A percentile compares a stretch with the other conserved stretches of the same genome.
phyloP scores from a whole-genome alignment of 2,113 vertebrate genomes.

The Chaetodon trifascialis region DNA sequence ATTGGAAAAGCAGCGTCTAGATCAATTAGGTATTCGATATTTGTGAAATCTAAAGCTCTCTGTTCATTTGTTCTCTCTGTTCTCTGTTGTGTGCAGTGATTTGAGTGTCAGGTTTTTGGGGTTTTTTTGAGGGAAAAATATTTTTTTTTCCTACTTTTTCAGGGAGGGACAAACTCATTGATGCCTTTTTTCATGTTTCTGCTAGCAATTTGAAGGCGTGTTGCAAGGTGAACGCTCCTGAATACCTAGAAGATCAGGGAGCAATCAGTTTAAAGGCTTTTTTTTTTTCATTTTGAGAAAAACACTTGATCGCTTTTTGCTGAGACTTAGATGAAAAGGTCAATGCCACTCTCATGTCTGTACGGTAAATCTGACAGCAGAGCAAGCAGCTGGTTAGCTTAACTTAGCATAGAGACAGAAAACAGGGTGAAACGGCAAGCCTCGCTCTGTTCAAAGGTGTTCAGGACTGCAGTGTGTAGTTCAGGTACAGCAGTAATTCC shows the following conservation, averaged over 20 bases:
- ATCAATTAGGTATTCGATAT: slow-evolving; percentile 27
- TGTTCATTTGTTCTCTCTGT: background rate
- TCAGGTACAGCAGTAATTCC: too few relatives aligned
- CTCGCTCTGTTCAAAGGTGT: too few relatives aligned
- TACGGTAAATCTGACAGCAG: too few relatives aligned
- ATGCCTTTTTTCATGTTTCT: background rate
- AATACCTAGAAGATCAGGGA: background rate
- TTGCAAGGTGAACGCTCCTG: background rate
- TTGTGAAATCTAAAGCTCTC: background rate
- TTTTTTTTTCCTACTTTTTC: background rate
- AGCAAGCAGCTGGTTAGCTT: too few relatives aligned
- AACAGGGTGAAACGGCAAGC: too few relatives aligned
- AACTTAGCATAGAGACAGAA: too few relatives aligned
- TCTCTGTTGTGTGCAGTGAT: background rate
- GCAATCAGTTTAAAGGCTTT: background rate
- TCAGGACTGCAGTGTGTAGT: too few relatives aligned
- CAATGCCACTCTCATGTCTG: too few relatives aligned
- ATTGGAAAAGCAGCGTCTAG: background rate
- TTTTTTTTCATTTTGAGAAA: background rate
- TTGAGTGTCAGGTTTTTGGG: background rate
- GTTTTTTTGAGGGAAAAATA: background rate
- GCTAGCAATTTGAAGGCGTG: background rate
- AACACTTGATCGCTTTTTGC: background rate
- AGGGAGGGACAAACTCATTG: background rate
- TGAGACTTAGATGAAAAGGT: background rate